phyloP scores from a whole-genome alignment of 2,888 invertebrate genomes.

The Hymenopus coronatus region DNA sequence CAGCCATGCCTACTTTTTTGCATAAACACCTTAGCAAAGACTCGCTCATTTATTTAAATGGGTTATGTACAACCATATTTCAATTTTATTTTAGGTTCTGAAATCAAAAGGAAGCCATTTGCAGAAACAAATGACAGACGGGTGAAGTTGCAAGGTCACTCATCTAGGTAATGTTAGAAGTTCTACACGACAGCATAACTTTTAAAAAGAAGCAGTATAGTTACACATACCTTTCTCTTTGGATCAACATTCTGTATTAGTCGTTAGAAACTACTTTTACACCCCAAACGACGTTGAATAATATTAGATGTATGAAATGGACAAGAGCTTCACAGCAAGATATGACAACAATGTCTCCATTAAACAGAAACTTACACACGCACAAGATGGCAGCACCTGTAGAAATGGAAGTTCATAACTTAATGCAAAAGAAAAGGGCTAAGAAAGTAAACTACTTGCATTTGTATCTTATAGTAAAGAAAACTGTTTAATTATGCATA shows the following conservation, averaged over 20 bases:
- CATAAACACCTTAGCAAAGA: neutral
- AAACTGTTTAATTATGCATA: neutral
- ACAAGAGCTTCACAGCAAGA: slow-evolving; percentile 30
- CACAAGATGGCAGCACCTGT: neutral
- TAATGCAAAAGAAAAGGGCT: neutral
- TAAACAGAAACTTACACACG: slow-evolving; percentile 25
- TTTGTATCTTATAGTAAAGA: neutral
- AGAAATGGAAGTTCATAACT: neutral
- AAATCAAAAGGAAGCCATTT: slow-evolving; percentile 31
- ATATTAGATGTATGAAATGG: slow-evolving; percentile 13
- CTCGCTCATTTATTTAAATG: neutral
- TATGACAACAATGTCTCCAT: slow-evolving; percentile 36
- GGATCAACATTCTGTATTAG: neutral
- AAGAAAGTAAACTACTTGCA: neutral
- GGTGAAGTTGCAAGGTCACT: slow-evolving; percentile 36
- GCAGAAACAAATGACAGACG: slow-evolving; percentile 34
- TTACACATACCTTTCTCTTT: slow-evolving; percentile 7
- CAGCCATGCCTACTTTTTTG: neutral
- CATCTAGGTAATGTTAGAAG: slow-evolving; percentile 15
- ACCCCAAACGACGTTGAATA: neutral
- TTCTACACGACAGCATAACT: neutral
- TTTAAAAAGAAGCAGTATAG: neutral
- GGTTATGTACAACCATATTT: neutral
- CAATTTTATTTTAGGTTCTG: neutral
- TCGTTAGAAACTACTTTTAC: neutral